phyloP scores from a whole-genome alignment of 2,888 invertebrate species.

The Argynnis bischoffii region DNA sequence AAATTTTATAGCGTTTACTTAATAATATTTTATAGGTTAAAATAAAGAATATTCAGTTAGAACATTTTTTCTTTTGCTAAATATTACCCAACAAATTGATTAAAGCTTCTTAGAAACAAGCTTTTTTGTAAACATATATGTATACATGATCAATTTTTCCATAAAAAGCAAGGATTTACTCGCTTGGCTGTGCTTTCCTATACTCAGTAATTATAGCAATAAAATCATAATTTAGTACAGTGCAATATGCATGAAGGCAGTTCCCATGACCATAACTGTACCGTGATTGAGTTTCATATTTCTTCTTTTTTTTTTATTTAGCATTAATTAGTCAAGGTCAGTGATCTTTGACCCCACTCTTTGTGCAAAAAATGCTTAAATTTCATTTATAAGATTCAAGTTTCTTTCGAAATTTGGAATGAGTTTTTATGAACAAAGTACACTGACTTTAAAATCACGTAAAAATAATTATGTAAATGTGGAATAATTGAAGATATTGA shows the following conservation, averaged over 20 bases:
- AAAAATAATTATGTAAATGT: too few species aligned
- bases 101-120: too few species aligned
- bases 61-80: too few species aligned
- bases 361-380: slow-evolving; percentile 17
- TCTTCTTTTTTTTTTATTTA: slow-evolving; percentile 58
- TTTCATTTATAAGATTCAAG: background rate
- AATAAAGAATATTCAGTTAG: too few species aligned
- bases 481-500: too few species aligned
- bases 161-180: slow-evolving; percentile 21
- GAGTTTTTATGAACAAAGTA: too few species aligned
- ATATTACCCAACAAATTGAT: too few species aligned
- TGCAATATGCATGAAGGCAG: slow-evolving; percentile 76
- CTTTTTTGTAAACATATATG: background rate
- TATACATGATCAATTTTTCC: background rate
- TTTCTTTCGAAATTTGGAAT: background rate
- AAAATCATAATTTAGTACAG: slow-evolving; percentile 57
- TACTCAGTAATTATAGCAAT: slow-evolving; percentile 52
- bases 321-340: slow-evolving; percentile 61
- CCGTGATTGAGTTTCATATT: slow-evolving; percentile 69
- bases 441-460: too few species aligned
- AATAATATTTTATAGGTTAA: too few species aligned
- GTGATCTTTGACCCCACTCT: slow-evolving; percentile 59
- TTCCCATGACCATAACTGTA: slow-evolving; percentile 80
- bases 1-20: too few species aligned
- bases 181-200: slow-evolving; percentile 8